Evolutionary conservation across 2,797 vertebrate species (phyloP), one percentile per base, ranked within the genome.

Genomic region (Macroramphosus scolopax): DNA sequence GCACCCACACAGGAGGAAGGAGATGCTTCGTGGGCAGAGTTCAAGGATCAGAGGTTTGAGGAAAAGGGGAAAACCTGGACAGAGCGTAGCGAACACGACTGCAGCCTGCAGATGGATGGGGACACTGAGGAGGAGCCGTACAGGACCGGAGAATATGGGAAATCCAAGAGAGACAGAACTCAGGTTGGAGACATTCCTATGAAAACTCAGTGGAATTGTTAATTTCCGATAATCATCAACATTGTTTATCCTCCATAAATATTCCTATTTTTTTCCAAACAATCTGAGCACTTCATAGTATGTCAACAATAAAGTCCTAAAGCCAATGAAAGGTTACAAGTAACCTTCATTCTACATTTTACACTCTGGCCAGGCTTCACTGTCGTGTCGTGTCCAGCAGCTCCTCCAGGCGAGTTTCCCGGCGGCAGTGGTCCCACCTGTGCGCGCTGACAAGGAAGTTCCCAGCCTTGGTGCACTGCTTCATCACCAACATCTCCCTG

Each of bases 321-420:
- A n/a, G n/a, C n/a, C n/a, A n/a, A n/a, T n/a, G n/a, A n/a, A n/a
- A n/a, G n/a, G n/a, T n/a, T n/a, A n/a, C n/a, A n/a, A n/a, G n/a
- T n/a, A n/a, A n/a, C n/a, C n/a, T n/a, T n/a, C n/a, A n/a, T n/a
- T n/a, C n/a, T n/a, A n/a, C n/a, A n/a, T n/a, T n/a, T n/a, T n/a
- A n/a, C n/a, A n/a, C n/a, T 81, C 17, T 49, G 78, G 0, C 25
- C 32, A 95, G 94, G 80, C 48, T 66, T 88, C 88, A 1, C 77
- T 93, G 53, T 75, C 89, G 59, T 89, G 78, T 68, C 89, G 88
- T 48, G 84, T 95, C 73, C 92, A 92, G 64, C 83, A 85, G 83
- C 84, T 97, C 75, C 86, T 97, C 76, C 87, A 90, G 73, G 82
- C 66, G 65, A 93, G 89, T 82, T 97, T 95, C 82, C 93, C 93